Evolutionary conservation across 2,113 vertebrate species (phyloP).

Genomic region (Uria lomvia): DNA sequence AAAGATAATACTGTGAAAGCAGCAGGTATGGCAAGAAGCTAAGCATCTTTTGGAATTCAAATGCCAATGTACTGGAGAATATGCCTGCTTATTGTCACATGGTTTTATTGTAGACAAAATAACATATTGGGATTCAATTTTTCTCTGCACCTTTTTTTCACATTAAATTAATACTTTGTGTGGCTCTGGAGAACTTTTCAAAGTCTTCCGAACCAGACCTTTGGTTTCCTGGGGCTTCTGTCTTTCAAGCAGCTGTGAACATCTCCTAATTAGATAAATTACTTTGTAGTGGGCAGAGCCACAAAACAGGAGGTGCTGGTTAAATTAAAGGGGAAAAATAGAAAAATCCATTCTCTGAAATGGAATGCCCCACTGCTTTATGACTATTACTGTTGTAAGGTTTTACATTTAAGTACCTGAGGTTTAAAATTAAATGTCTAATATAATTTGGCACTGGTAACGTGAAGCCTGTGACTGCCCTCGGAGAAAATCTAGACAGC

Average conservation of each 20-base stretch:
- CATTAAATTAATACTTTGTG: conserved; percentile 75
- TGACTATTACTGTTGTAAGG: conserved; percentile 69
- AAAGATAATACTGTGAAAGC: conserved; percentile 39
- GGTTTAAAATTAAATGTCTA: conserved; percentile 80
- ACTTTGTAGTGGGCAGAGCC: conserved; percentile 69
- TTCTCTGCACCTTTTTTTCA: conserved; percentile 58
- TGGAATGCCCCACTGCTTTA: conserved; percentile 75
- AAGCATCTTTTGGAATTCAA: conserved; percentile 57
- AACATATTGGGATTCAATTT: conserved; percentile 65
- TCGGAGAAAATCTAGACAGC: conserved; percentile 69
- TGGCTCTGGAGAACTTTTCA: conserved; percentile 73
- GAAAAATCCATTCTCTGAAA: conserved; percentile 64
- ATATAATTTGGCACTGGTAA: conserved; percentile 73
- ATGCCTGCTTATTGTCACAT: conserved; percentile 48
- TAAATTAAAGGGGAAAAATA: conserved; percentile 69
- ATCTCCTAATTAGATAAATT: conserved; percentile 79
- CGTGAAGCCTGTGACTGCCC: conserved; percentile 68
- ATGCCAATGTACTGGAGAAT: conserved; percentile 33
- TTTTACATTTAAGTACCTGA: conserved; percentile 75
- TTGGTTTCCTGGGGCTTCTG: conserved; percentile 63
- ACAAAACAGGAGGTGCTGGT: conserved; percentile 74
- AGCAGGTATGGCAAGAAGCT: conserved; percentile 48
- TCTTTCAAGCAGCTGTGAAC: conserved; percentile 69
- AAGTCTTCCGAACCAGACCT: conserved; percentile 58
- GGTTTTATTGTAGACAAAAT: conserved; percentile 65